Base-by-base conservation (phyloP, 1,140 invertebrate species). In the Ostrea edulis region DNA sequence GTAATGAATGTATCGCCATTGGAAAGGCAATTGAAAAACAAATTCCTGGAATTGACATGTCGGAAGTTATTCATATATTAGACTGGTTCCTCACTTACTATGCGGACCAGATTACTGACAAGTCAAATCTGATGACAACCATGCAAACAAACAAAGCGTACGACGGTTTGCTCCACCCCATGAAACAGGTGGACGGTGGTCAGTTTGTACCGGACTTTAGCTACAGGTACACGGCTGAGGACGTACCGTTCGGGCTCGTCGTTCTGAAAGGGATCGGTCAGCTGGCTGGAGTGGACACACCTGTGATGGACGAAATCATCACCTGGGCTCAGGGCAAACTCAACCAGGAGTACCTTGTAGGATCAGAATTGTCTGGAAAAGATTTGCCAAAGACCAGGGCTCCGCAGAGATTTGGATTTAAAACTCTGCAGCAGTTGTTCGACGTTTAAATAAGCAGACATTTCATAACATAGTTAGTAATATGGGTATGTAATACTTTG, bases 171-270 rank as follows among this genome's bases (percentile, higher is more conserved):
- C 9, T 88, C 3, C 92, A 93, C 81, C 93, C 92, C 20, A 92
- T 92, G 90, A 91, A 89, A 35, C 82, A 86, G 12, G 71, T 68
- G 0, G 90, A 90, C 0, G 29, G 20, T 0, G 90, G 89, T 12
- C 90, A 90, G 14, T 92, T 91, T 86, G 86, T 91, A 2, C 92
- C 93, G 0, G 90, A 93, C 68, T 93, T 92, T 85, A 90, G 25
- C 55, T 92, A 92, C 77, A 85, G 92, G 14, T 93, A 93, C 77
- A 87, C 88, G 8, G 65, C 90, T 0, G 93, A 93, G 82, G 93
- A 93, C 82, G 44, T 93, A 9, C 92, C 92, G 4, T 92, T 90
- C 77, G 93, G 93, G 29, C 81, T 93, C 12, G 92, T 92, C 4
- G 92, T 93, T 5, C 86, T 92, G 51, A 91, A 91, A 85, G 92